Evolutionary conservation across 2,113 vertebrate genomes (phyloP).

Genomic region (Nothocercus nigrocapillus): DNA sequence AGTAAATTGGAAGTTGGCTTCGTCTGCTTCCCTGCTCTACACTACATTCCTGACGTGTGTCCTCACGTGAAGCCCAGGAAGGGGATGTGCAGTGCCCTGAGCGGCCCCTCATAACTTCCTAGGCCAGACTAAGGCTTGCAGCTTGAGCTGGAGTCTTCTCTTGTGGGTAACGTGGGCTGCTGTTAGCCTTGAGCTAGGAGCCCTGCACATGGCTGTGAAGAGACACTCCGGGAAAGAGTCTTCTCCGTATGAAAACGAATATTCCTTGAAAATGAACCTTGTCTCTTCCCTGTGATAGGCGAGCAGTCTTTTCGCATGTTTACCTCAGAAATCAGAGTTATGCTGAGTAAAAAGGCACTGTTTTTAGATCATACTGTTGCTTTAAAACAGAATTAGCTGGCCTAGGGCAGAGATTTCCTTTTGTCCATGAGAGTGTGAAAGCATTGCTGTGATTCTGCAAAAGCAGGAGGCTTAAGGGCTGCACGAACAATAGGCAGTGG

Average conservation of each 20-base stretch:
- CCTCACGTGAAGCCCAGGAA: neutral
- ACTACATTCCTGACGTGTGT: neutral
- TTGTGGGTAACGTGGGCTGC: neutral
- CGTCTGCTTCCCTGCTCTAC: no score
- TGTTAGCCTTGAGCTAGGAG: neutral
- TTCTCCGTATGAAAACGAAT: neutral
- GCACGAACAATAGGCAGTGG: neutral
- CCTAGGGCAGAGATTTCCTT: conserved; percentile 17
- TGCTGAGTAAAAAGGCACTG: fast-evolving
- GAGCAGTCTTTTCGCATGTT: fast-evolving
- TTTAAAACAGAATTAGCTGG: neutral
- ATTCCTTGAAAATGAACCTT: neutral
- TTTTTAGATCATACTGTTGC: neutral
- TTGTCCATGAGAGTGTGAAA: conserved; percentile 42
- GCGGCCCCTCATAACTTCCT: neutral
- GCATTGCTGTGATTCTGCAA: conserved; percentile 8
- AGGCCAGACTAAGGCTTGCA: neutral
- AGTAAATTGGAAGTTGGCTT: neutral
- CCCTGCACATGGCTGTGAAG: neutral
- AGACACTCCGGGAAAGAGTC: neutral
- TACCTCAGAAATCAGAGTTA: neutral
- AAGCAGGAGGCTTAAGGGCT: neutral
- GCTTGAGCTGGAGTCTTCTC: neutral
- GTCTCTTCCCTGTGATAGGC: neutral
- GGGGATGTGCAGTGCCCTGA: neutral